These are phyloP conservation scores for Dicyrtoma fusca DNA, from an alignment of 2,888 invertebrate genomes.

Conservation along the genomic window DNA sequence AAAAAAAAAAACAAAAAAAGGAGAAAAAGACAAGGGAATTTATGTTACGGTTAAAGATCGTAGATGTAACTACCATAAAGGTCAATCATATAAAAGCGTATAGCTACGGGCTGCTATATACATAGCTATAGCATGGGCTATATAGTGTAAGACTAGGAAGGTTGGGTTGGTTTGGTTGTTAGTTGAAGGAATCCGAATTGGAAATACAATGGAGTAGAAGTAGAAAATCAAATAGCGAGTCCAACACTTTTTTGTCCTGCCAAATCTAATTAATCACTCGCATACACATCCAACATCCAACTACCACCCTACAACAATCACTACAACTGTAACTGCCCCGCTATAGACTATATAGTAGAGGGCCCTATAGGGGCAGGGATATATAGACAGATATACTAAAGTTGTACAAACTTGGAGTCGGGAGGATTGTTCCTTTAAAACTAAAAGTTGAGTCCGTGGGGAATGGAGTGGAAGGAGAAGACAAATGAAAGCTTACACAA, in stretches of 20 bases:
- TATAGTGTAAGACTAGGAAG: no score
- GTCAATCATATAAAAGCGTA: no score
- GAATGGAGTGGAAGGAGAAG: constrained; percentile 31
- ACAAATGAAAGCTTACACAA: constrained; percentile 37
- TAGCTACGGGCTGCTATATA: no score
- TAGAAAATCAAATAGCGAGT: background rate
- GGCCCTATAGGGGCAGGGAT: no score
- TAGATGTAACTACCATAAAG: no score
- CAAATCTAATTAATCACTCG: constrained; percentile 14
- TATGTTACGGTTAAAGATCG: no score
- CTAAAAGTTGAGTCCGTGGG: constrained; percentile 25
- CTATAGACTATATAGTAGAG: background rate
- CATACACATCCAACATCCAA: background rate
- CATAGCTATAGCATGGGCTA: background rate
- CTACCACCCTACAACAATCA: background rate
- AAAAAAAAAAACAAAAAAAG: no score
- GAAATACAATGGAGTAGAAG: background rate
- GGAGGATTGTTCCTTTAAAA: background rate
- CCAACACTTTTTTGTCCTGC: background rate
- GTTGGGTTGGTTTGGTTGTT: no score
- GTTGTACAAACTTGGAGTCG: constrained; percentile 5
- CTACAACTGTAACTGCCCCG: no score
- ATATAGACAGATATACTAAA: no score
- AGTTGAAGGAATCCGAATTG: background rate
- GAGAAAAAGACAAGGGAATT: no score